Conservation (phyloP, 2,113 vertebrate species). For the Vanacampus margaritifer region DNA sequence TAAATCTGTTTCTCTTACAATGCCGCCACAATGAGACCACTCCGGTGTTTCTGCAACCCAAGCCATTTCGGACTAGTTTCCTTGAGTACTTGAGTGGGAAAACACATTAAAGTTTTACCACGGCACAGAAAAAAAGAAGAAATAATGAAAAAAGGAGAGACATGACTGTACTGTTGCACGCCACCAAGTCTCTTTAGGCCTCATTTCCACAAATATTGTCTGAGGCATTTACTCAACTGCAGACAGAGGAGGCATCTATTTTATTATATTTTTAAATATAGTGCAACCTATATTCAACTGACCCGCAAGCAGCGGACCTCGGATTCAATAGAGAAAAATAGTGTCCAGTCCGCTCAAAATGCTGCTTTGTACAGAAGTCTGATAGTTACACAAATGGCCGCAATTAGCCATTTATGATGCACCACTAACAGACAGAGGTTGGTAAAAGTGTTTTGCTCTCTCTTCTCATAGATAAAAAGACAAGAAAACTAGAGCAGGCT, state of each 20-base stretch:
- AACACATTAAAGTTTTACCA: slow-evolving; percentile 74
- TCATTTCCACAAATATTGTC: not conserved
- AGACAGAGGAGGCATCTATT: not conserved
- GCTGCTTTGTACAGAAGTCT: too few species aligned
- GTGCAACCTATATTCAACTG: too few species aligned
- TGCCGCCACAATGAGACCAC: slow-evolving; percentile 37
- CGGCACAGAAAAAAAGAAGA: slow-evolving; percentile 29
- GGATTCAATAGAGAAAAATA: too few species aligned
- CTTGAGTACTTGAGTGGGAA: slow-evolving; percentile 65
- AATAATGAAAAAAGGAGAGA: slow-evolving; percentile 44
- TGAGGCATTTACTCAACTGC: not conserved
- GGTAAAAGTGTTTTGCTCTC: too few species aligned
- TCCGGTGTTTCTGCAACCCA: slow-evolving; percentile 67
- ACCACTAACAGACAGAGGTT: too few species aligned
- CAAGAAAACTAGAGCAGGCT: too few species aligned
- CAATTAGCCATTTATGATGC: too few species aligned
- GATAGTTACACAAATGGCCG: too few species aligned
- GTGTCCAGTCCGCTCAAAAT: too few species aligned
- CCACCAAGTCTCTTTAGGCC: not conserved
- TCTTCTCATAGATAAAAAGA: too few species aligned
- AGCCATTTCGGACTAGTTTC: slow-evolving; percentile 72
- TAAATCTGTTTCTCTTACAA: slow-evolving; percentile 50
- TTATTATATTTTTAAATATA: not conserved
- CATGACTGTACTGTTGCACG: slow-evolving; percentile 40
- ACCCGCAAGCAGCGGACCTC: too few species aligned